Evolutionary conservation across 2,888 invertebrate species (phyloP), one percentile per base, ranked within the genome.

Genomic region (Aphodius sticticus): DNA sequence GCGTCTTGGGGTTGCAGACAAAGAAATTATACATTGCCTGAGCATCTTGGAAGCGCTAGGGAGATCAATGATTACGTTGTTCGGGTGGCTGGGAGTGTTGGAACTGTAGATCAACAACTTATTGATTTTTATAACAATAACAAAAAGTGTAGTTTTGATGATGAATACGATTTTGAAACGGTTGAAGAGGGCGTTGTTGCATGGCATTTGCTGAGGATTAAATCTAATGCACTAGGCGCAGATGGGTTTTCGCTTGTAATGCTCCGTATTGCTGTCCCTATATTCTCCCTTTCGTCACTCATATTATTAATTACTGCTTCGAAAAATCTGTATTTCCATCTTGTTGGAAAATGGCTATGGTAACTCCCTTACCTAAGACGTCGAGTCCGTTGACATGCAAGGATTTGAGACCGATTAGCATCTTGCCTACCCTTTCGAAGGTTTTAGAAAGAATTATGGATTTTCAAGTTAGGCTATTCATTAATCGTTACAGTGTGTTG

Each of bases 361-460:
- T 26, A 26, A 26, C 26, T 26, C 26, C 26, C 2, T 26, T 26
- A 26, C 26, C 26, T 26, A 26, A 26, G 0, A 35, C 38, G 74
- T 35, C 26, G 36, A 6, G 2, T 69, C n/a, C 35, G 16, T 71
- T 16, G 7, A 15, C n/a, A 16, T 26, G 26, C 26, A 26, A 26
- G 3, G 26, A 77, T 71, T 35, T 77, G 36, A 69, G 71, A 26
- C 77, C 71, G 16, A 77, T 72, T 35, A 74, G 71, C n/a, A 77
- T 75, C 38, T 76, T 75, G 35, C 70, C 77, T 7, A 14, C 36
- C n/a, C 70, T 69, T 15, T 70, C 70, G 15, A 74, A 77, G 77
- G n/a, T 77, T 9, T 16, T 77, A 14, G 77, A 77, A 70, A 77
- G 70, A 71, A 35, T 77, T 70, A 15, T 77, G 38, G 36, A 38